Evolutionary conservation across 2,888 invertebrate genomes (phyloP), one percentile per base, ranked within the genome.

Genomic region (Myathropa florea): DNA sequence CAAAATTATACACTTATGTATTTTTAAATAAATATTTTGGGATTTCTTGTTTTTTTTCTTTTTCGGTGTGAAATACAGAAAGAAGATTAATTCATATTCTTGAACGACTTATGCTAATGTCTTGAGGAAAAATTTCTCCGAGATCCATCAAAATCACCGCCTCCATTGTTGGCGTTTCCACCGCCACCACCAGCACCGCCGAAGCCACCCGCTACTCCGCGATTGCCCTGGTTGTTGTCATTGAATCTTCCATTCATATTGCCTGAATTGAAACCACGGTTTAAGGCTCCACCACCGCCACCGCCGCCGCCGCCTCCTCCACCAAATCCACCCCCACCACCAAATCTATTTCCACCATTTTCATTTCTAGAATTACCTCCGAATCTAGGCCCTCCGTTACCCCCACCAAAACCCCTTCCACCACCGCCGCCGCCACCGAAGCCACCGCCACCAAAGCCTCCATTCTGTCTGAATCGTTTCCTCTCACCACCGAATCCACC

Each of bases 371-470:
- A 46, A n/a, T 88, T 88, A 30, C 89, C 88, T 9, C 88, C 87
- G n/a, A 88, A 84, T 30, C 77, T 80, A 39, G 87, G 67, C 46
- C 88, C 79, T 26, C 89, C 88, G 10, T 86, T 84, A n/a, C 89
- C 88, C 4, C 89, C 88, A 14, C 89, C 87, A n/a, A 88, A 82
- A 10, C 88, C 83, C 4, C 89, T 82, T 0, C 90, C 88, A 1
- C 87, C 88, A 3, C 88, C 88, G 18, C 91, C 91, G 39, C 92
- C 93, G 26, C 94, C 90, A 88, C 92, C 94, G 64, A 94, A 93
- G 89, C 94, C 94, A 55, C 94, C 94, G 24, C 94, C 82, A n/a
- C 88, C 85, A 33, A 88, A 71, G 3, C 83, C 86, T 61, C 88
- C 86, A 77, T 88, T 84, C 72, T 93, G 93, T 68, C 80, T 70